A percentile compares a stretch with the other conserved stretches of the same genome.
Conservation (phyloP, 2,797 vertebrate genomes). For the Botia almorhae region DNA sequence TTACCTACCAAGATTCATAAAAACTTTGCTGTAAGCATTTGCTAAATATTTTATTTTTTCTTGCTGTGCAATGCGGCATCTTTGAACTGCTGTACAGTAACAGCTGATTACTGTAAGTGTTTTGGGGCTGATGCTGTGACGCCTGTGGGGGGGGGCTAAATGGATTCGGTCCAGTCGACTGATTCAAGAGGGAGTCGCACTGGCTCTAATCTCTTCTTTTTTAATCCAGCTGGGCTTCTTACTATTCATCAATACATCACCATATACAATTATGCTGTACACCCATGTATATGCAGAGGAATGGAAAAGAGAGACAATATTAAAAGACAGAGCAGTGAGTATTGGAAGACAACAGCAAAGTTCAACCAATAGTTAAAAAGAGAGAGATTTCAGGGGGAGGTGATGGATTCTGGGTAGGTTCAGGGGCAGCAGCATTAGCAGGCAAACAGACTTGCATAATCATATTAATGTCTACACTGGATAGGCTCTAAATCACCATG, state of each 20-base stretch:
- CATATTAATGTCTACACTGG: constrained; percentile 46
- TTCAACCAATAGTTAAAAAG: neutral
- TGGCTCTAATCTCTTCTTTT: constrained; percentile 36
- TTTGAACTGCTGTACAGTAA: constrained; percentile 18
- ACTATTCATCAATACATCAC: constrained; percentile 36
- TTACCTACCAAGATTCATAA: neutral
- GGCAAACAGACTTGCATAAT: constrained; percentile 54
- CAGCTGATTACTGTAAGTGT: constrained; percentile 31
- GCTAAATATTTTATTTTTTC: neutral
- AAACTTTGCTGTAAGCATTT: neutral
- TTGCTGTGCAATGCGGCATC: neutral
- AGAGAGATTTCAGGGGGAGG: neutral
- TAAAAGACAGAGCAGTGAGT: neutral
- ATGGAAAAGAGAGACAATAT: neutral
- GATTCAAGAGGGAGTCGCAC: constrained; percentile 23
- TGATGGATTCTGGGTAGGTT: constrained; percentile 25
- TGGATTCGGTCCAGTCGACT: constrained; percentile 12
- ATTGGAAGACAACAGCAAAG: constrained; percentile 11
- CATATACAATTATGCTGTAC: constrained; percentile 28
- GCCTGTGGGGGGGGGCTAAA: constrained; percentile 11
- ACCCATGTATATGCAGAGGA: neutral
- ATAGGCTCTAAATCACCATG: constrained; percentile 6
- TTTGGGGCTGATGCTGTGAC: constrained; percentile 32
- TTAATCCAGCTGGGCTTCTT: constrained; percentile 40
- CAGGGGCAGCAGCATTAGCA: constrained; percentile 27